phyloP scores from a whole-genome alignment of 2,113 vertebrate genomes.

The Rousettus leschenaultii region DNA sequence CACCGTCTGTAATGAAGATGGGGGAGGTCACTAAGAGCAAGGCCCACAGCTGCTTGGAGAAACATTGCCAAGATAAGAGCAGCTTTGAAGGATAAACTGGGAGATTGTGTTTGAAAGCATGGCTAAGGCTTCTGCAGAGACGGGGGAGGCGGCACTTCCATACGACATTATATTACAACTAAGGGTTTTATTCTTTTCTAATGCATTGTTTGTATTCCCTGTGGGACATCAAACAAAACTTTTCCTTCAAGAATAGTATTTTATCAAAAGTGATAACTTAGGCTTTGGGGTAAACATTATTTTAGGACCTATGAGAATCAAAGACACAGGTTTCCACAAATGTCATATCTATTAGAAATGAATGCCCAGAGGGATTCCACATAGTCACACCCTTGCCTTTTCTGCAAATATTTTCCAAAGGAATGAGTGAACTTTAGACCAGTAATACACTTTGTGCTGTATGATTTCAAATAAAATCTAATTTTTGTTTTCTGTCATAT shows the following conservation, averaged over 20 bases:
- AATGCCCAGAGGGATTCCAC: not conserved
- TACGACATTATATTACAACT: not conserved
- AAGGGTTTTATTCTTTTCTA: not conserved
- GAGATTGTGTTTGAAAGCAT: not conserved
- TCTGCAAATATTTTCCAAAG: not conserved
- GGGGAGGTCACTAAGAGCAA: not conserved
- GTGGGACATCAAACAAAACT: not conserved
- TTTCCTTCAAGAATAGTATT: slow-evolving; percentile 27
- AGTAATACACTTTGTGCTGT: not conserved
- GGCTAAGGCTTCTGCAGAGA: not conserved
- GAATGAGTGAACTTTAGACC: not conserved
- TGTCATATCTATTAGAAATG: not conserved
- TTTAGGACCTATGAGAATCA: not conserved
- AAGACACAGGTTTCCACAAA: not conserved
- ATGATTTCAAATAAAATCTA: not conserved
- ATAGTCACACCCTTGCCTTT: not conserved
- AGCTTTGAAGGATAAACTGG: not conserved
- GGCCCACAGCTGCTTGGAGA: not conserved
- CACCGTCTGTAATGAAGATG: not conserved
- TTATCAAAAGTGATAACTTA: slow-evolving; percentile 7
- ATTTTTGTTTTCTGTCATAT: not conserved
- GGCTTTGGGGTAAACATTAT: not conserved
- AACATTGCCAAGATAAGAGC: not conserved
- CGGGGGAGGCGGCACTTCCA: not conserved
- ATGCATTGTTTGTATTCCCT: not conserved